Percentiles rank a stretch among this genome's conserved stretches.
Conservation (phyloP, 2,113 vertebrate genomes). For the Coryphaenoides rupestris region DNA sequence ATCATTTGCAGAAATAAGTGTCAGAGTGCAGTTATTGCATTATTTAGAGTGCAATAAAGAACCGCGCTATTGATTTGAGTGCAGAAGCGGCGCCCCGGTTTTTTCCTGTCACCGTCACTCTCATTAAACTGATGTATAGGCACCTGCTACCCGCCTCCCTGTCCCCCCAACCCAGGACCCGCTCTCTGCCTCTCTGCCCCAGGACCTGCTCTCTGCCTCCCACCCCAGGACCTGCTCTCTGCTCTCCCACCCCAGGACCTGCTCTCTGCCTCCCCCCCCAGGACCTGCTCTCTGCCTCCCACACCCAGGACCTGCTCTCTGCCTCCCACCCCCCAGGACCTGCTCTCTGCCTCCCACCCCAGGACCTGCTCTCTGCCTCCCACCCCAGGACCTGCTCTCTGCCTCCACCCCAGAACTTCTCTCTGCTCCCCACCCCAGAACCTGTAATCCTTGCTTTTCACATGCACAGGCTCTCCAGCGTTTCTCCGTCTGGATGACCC, state of each 20-base stretch:
- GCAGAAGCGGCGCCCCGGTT: constrained; percentile 64
- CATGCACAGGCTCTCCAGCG: too few relatives aligned
- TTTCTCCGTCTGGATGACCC: too few relatives aligned
- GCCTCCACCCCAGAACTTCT: constrained; percentile 10
- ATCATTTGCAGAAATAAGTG: constrained; percentile 64
- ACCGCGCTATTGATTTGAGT: constrained; percentile 70
- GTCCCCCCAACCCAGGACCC: constrained; percentile 19
- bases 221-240: background rate
- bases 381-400: background rate
- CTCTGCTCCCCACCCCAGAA: background rate
- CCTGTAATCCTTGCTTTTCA: constrained; percentile 19
- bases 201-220: constrained; percentile 18
- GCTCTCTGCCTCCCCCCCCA: background rate
- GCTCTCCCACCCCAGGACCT: constrained; percentile 18
- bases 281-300: constrained; percentile 19
- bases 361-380: constrained; percentile 18
- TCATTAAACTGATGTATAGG: constrained; percentile 75
- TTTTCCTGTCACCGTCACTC: constrained; percentile 67
- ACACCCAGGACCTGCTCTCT: background rate
- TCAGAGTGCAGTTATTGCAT: constrained; percentile 68
- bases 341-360: background rate
- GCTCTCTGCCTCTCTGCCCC: background rate
- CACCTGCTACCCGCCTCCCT: constrained; percentile 36
- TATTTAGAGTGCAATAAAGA: constrained; percentile 72
- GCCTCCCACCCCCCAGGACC: constrained; percentile 20